Percentiles rank a stretch among this genome's conserved stretches.
Evolutionary conservation across 2,888 invertebrate species (phyloP).

Genomic region (Metalampra italica): DNA sequence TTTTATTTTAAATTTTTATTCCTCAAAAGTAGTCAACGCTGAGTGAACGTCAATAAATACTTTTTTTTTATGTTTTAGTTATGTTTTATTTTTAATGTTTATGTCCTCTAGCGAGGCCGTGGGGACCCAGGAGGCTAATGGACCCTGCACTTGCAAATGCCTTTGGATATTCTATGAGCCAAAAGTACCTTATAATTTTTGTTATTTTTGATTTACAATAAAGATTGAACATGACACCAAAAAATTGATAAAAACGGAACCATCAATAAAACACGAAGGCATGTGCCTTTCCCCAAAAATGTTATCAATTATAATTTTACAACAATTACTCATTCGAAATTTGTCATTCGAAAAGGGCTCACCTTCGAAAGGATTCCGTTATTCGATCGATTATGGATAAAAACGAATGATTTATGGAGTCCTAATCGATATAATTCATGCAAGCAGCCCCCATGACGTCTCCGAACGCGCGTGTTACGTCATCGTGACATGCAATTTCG

Average conservation of each 20-base stretch:
- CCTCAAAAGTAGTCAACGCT: no score
- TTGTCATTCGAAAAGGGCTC: conserved; percentile 62
- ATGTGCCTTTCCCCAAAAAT: conserved; percentile 20
- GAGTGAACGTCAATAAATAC: no score
- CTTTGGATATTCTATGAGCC: no score
- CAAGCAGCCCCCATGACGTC: conserved; percentile 49
- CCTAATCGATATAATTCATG: conserved; percentile 70
- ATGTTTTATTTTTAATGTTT: no score
- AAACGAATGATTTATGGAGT: conserved; percentile 61
- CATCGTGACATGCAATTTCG: conserved; percentile 61
- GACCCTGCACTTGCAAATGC: no score
- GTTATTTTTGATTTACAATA: no score
- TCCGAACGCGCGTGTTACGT: conserved; percentile 38
- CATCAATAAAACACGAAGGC: conserved; percentile 30
- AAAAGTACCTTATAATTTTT: no score
- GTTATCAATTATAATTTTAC: conserved; percentile 27
- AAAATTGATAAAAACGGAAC: conserved; percentile 7
- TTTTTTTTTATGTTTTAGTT: no score
- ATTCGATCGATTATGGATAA: conserved; percentile 61
- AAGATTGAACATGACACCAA: no score
- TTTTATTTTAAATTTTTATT: no score
- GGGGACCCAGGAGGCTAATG: no score
- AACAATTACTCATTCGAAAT: conserved; percentile 42
- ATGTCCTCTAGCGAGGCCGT: no score
- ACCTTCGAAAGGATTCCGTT: conserved; percentile 64